Base-by-base conservation (phyloP, 2,888 invertebrate genomes). In the Gisinianus flammeolus region DNA sequence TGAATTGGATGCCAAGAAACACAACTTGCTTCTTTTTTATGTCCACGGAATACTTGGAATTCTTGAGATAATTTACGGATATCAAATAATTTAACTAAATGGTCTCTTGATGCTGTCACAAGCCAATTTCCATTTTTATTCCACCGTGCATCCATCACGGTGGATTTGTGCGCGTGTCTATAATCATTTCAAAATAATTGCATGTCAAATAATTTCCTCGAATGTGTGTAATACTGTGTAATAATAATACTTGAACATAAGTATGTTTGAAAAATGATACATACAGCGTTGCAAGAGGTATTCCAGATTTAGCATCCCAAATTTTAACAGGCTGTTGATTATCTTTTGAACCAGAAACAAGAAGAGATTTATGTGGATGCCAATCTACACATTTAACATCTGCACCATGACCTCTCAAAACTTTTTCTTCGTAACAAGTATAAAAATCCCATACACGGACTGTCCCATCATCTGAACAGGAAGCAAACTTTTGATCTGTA, bases 121-220 rank as follows among this genome's bases (percentile, higher is more conserved):
- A 99, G 89, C 99, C 99, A 99, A 87, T 99, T 98, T 2, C 99
- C 99, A 89, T 99, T 99, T 73, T 93, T 93, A 88, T 99, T 99
- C 98, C 99, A 99, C 88, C 97, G 95, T 31, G 98, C 91, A 87
- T 98, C 97, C 97, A 98, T 98, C 19, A 99, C 99, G 33, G 99
- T 98, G 76, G 96, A 97, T 88, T 99, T 99, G 88, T 99, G 99
- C 64, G 98, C 98, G 88, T 99, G 98, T 76, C 94, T 94, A 85
- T 26, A 80, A 81, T 52, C 62, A 79, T 81, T 33, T 58, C 64
- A 54, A 74, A 31, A 74, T 71, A 62, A 64, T 56, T 12, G n/a
- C 56, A 56, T 56, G 12, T 19, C n/a, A 19, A 56, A 56, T 12
- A n/a, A n/a, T n/a, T 5, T 19, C 56, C 4, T 12, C 56, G 4